Conservation (phyloP, 1,140 invertebrate species). For the Drosophila neocordata region DNA sequence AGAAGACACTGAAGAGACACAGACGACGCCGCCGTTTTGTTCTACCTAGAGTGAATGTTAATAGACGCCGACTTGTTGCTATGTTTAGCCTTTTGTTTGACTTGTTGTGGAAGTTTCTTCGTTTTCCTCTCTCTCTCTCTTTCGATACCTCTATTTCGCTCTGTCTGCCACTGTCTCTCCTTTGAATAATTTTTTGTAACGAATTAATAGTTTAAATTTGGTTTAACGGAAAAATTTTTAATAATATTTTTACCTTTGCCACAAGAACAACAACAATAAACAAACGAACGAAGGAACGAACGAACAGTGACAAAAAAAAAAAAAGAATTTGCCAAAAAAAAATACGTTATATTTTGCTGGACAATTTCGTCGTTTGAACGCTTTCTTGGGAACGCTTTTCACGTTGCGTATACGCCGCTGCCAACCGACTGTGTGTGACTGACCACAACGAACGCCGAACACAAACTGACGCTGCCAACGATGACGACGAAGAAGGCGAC, state of each 20-base stretch:
- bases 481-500: background rate
- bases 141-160: background rate
- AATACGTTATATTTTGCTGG: constrained; percentile 22
- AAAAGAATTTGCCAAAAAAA: background rate
- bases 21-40: constrained; percentile 31
- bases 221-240: constrained; percentile 41
- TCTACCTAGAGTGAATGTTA: constrained; percentile 59
- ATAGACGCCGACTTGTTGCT: constrained; percentile 80
- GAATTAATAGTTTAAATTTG: constrained; percentile 14
- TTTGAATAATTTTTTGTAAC: background rate
- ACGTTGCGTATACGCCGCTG: constrained; percentile 53
- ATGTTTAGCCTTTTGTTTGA: constrained; percentile 48
- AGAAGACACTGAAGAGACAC: constrained; percentile 17
- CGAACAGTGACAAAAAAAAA: constrained; percentile 10
- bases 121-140: background rate
- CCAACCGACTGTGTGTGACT: constrained; percentile 27
- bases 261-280: constrained; percentile 6
- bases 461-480: constrained; percentile 58
- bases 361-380: constrained; percentile 12
- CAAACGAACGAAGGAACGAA: constrained; percentile 22
- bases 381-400: constrained; percentile 42
- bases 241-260: constrained; percentile 34
- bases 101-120: constrained; percentile 22
- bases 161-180: background rate
- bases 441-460: constrained; percentile 70